A percentile compares a stretch with the other conserved stretches of the same genome.
Evolutionary conservation across 2,888 invertebrate genomes (phyloP).

Genomic region (Malacosoma neustria): DNA sequence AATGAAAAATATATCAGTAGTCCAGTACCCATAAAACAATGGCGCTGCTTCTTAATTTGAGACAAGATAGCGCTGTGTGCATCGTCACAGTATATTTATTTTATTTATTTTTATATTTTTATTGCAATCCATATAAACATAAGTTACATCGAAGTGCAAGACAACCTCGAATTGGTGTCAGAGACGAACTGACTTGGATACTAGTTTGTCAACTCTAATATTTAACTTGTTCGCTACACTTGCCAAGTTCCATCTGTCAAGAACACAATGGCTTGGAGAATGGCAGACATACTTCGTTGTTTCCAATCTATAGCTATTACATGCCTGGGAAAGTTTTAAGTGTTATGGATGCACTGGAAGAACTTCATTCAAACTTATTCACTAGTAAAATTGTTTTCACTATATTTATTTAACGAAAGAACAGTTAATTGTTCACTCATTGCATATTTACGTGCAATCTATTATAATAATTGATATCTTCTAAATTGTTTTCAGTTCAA

Average conservation of each 20-base stretch:
- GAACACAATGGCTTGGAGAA: conserved; percentile 37
- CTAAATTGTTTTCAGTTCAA: too few species aligned
- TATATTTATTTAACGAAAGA: too few species aligned
- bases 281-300: conserved; percentile 25
- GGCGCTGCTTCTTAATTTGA: too few species aligned
- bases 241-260: conserved; percentile 37
- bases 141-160: conserved; percentile 12
- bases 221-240: conserved; percentile 51
- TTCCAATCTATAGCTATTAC: conserved; percentile 25
- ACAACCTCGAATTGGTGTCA: conserved; percentile 34
- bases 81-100: too few species aligned
- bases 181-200: conserved; percentile 28
- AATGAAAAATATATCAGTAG: too few species aligned
- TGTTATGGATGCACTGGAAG: conserved; percentile 18
- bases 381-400: conserved; percentile 1
- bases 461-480: too few species aligned
- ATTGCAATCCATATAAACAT: conserved; percentile 2
- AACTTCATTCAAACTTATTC: conserved; percentile 11
- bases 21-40: too few species aligned
- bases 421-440: too few species aligned
- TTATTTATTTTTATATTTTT: neutral
- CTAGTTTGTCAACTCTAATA: conserved; percentile 58
- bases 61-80: too few species aligned
- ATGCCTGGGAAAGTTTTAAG: conserved; percentile 19
- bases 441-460: too few species aligned